These are phyloP conservation scores for Corapipo altera DNA, from an alignment of 2,113 vertebrate genomes.

Conservation along the genomic window DNA sequence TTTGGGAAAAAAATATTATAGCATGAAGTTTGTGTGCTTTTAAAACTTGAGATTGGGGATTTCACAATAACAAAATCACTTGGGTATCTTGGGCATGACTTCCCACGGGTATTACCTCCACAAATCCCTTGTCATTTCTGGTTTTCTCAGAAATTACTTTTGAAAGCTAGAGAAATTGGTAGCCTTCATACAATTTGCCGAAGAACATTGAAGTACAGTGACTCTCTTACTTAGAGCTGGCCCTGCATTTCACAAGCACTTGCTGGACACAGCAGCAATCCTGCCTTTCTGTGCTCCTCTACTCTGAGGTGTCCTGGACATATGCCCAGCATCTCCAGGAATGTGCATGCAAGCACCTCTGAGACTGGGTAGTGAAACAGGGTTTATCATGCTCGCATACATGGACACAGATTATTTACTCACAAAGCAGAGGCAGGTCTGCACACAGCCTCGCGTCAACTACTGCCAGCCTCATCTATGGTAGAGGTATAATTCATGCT, in stretches of 20 bases:
- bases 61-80: background rate
- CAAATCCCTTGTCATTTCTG: background rate
- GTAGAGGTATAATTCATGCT: constrained; percentile 34
- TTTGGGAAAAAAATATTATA: background rate
- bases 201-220: background rate
- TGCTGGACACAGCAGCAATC: background rate
- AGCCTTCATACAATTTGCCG: background rate
- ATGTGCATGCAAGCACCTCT: fast-evolving
- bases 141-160: background rate
- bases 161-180: background rate
- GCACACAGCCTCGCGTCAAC: background rate
- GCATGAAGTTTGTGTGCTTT: background rate
- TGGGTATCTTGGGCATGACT: background rate
- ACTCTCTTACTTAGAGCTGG: background rate
- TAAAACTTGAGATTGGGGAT: background rate
- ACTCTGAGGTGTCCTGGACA: background rate
- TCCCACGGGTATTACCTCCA: background rate
- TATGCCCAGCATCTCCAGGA: background rate
- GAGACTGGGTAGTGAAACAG: background rate
- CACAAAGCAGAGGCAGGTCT: background rate
- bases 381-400: fast-evolving
- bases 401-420: background rate
- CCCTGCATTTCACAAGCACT: fast-evolving
- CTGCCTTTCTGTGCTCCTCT: background rate
- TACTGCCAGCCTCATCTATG: background rate